These are phyloP conservation scores for Lateolabrax maculatus DNA, from an alignment of 2,797 vertebrate genomes.

Conservation along the genomic window DNA sequence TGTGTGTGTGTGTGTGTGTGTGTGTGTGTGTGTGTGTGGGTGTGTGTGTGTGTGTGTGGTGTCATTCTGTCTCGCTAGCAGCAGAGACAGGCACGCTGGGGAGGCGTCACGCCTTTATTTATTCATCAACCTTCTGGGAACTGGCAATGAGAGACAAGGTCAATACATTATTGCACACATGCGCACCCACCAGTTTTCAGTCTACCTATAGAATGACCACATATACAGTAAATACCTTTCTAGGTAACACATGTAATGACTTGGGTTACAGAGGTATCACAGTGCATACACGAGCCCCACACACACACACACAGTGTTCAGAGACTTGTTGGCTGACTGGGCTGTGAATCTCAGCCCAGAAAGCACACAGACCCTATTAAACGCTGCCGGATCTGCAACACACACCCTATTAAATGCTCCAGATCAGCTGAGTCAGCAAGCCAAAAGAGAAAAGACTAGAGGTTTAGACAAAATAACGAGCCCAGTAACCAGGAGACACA, in stretches of 20 bases:
- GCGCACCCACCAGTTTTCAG: background rate
- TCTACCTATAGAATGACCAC: conserved; percentile 45
- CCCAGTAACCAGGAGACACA: conserved; percentile 42
- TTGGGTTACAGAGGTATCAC: conserved; percentile 42
- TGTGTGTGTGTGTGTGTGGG: background rate
- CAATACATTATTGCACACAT: conserved; percentile 65
- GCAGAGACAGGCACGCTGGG: conserved; percentile 60
- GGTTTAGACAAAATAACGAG: conserved; percentile 52
- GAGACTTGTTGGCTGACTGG: conserved; percentile 66
- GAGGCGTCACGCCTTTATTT: conserved; percentile 79
- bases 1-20: conserved; percentile 19
- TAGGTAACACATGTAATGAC: conserved; percentile 50
- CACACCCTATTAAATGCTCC: conserved; percentile 73
- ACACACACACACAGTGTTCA: conserved; percentile 16
- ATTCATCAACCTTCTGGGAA: conserved; percentile 82
- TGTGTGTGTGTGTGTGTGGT: conserved; percentile 31
- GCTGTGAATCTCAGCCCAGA: conserved; percentile 69
- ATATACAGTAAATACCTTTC: conserved; percentile 49
- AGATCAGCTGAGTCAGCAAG: conserved; percentile 82
- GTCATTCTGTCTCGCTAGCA: conserved; percentile 67
- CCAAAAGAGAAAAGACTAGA: conserved; percentile 36
- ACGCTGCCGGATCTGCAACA: conserved; percentile 66
- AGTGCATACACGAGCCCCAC: conserved; percentile 17
- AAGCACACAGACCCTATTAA: conserved; percentile 77
- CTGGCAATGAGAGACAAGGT: conserved; percentile 78